Conservation (phyloP, 2,888 invertebrate species). For the Nomada lathburiana region DNA sequence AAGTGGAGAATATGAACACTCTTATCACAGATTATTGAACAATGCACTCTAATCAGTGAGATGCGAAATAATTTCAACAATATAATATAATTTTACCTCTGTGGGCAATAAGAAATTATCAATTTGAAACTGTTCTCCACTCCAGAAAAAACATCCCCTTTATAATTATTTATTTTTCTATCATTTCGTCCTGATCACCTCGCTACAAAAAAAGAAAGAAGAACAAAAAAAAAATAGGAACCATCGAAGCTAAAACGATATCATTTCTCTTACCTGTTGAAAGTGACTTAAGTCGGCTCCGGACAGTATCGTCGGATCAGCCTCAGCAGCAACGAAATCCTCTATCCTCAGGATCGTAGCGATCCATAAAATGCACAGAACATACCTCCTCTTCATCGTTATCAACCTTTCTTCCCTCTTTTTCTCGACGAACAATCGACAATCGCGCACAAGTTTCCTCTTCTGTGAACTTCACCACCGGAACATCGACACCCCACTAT, state of each 20-base stretch:
- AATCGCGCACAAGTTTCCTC: constrained; percentile 22
- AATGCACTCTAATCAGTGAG: too few relatives aligned
- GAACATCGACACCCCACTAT: constrained; percentile 52
- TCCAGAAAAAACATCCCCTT: too few relatives aligned
- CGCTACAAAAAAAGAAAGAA: background rate
- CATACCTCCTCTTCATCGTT: constrained; percentile 73
- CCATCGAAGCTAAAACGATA: background rate
- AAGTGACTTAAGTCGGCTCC: constrained; percentile 70
- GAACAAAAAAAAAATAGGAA: background rate
- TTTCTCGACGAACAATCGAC: constrained; percentile 1
- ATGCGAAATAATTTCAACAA: too few relatives aligned
- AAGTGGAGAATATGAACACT: too few relatives aligned
- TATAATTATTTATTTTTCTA: too few relatives aligned
- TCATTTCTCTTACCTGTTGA: constrained; percentile 71
- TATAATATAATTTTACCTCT: too few relatives aligned
- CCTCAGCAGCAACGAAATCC: constrained; percentile 72
- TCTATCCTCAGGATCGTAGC: constrained; percentile 65
- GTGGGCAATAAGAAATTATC: too few relatives aligned
- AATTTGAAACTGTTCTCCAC: too few relatives aligned
- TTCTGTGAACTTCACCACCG: constrained; percentile 56
- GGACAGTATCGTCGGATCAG: constrained; percentile 73
- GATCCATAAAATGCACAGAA: constrained; percentile 73
- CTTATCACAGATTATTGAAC: too few relatives aligned
- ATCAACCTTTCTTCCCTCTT: constrained; percentile 3
- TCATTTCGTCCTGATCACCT: too few relatives aligned